Evolutionary conservation across 2,888 invertebrate genomes (phyloP), one percentile per base, ranked within the genome.

Genomic region (Diplolepis rosae): DNA sequence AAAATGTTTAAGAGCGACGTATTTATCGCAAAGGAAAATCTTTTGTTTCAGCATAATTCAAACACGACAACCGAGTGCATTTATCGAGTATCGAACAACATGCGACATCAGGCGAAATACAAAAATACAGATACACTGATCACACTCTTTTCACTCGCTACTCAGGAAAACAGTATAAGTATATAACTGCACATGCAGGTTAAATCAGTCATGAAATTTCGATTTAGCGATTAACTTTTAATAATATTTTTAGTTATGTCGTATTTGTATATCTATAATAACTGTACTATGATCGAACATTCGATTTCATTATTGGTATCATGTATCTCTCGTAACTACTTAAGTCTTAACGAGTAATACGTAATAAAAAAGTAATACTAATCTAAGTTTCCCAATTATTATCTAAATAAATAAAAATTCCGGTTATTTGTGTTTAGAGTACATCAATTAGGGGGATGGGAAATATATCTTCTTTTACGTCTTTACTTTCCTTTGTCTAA

Each of bases 251-350:
- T 83, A 84, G 83, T 85, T 87, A 78, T 82, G 82, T 85, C 87
- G 83, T 87, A 87, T 87, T 87, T 88, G 85, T 88, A 88, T 87
- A 84, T 83, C 86, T 86, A 84, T 88, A 85, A 83, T 85, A n/a
- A 81, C 80, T 85, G 81, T 80, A 84, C 78, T 83, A 85, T 85
- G 83, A 86, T 85, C 83, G 83, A 86, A 82, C 84, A 85, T 84
- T 83, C 81, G 80, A 83, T 85, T 84, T 84, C 87, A 85, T 61
- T 39, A 61, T 84, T 85, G 82, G 80, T 84, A 85, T 82, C 80
- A 82, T 88, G 84, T 88, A 87, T 85, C 84, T 82, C 82, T 83
- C 84, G 84, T 84, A 85, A 76, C 82, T 84, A 84, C 79, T 83
- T 86, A 86, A 85, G 82, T 87, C 83, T 84, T 79, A 82, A 84